phyloP scores from a whole-genome alignment of 1,140 invertebrate genomes.

The Bombus picipes region DNA sequence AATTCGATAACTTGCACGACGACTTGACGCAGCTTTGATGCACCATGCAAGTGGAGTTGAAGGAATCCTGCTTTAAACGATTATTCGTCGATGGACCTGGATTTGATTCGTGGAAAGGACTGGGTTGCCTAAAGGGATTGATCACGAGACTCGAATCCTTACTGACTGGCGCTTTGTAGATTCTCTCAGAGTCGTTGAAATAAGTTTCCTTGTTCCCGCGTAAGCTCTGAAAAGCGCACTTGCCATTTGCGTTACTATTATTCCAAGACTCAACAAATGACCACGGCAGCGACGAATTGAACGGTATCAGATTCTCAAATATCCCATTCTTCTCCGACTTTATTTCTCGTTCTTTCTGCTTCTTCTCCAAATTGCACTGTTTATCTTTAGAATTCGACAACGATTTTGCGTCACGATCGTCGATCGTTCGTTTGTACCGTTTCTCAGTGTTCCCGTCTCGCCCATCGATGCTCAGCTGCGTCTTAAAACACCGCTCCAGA shows the following conservation, averaged over 20 bases:
- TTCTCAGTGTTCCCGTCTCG: slow-evolving; percentile 75
- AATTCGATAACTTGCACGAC: slow-evolving; percentile 27
- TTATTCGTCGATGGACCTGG: slow-evolving; percentile 71
- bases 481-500: slow-evolving; percentile 74
- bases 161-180: slow-evolving; percentile 19
- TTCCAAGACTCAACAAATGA: slow-evolving; percentile 67
- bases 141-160: slow-evolving; percentile 36
- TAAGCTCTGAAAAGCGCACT: slow-evolving; percentile 59
- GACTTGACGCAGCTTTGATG: slow-evolving; percentile 65
- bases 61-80: slow-evolving; percentile 39
- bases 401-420: slow-evolving; percentile 35
- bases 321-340: slow-evolving; percentile 52
- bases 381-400: slow-evolving; percentile 27
- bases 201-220: slow-evolving; percentile 35
- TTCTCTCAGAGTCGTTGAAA: slow-evolving; percentile 53
- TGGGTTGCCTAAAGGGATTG: slow-evolving; percentile 66
- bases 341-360: slow-evolving; percentile 36
- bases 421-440: slow-evolving; percentile 75
- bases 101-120: slow-evolving; percentile 71
- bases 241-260: slow-evolving; percentile 53
- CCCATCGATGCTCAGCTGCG: slow-evolving; percentile 76
- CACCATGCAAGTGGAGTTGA: slow-evolving; percentile 65
- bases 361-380: slow-evolving; percentile 41
- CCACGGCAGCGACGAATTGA: slow-evolving; percentile 57
- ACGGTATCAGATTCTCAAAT: slow-evolving; percentile 58